phyloP scores from a whole-genome alignment of 2,113 vertebrate species.

The Telmatochromis sp. region DNA sequence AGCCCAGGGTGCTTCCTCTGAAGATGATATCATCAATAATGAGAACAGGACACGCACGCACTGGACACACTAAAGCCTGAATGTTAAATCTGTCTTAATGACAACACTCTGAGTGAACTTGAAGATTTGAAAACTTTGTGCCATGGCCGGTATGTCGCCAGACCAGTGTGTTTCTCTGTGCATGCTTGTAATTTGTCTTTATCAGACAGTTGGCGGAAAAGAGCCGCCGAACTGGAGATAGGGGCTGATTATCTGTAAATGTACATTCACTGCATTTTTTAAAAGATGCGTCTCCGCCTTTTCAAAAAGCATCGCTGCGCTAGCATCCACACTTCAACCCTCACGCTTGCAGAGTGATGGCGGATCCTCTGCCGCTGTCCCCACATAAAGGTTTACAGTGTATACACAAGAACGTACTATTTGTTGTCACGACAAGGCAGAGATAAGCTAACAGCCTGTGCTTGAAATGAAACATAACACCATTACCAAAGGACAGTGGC shows the following conservation, averaged over 20 bases:
- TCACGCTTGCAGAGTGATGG: not conserved
- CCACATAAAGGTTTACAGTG: constrained; percentile 41
- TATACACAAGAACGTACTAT: constrained; percentile 31
- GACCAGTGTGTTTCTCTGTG: constrained; percentile 42
- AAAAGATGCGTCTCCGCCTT: not conserved
- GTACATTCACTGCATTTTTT: not conserved
- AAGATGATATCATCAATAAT: constrained; percentile 62
- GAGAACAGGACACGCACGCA: constrained; percentile 46
- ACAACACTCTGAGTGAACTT: not conserved
- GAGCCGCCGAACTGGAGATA: not conserved
- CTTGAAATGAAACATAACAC: constrained; percentile 41
- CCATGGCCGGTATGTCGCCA: constrained; percentile 46
- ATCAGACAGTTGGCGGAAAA: not conserved
- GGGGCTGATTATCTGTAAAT: not conserved
- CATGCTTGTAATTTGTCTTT: not conserved
- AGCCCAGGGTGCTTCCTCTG: constrained; percentile 57
- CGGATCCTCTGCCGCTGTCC: not conserved
- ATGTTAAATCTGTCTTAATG: not conserved
- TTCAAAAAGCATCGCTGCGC: not conserved
- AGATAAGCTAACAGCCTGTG: constrained; percentile 34
- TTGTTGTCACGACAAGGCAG: constrained; percentile 54
- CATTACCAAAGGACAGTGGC: not conserved
- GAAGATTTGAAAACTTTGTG: not conserved
- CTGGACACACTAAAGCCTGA: not conserved
- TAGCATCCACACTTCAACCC: not conserved